Evolutionary conservation across 2,888 invertebrate species (phyloP), one percentile per base, ranked within the genome.

Genomic region (Zele albiditarsus): DNA sequence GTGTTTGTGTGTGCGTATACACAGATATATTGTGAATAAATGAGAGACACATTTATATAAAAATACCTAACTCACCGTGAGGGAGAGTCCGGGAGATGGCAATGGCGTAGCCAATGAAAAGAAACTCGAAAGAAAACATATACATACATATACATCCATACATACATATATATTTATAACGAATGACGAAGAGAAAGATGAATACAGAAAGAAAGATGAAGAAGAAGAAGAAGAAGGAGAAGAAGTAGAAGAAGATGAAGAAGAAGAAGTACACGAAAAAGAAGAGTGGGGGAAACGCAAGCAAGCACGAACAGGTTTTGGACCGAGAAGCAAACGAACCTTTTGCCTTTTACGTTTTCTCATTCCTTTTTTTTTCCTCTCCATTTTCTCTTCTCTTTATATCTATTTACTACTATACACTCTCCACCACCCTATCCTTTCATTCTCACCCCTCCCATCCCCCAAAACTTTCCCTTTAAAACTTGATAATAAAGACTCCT

Each of bases 261-360:
- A 46, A 12, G 49, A 71, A n/a, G 42, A 38, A 4, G 16, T 38
- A 73, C 71, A 31, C 71, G 60, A 74, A 20, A 66, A 73, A 63
- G 63, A 31, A 38, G 63, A 71, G 38, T n/a, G 46, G 27, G 3
- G n/a, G 25, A 73, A 67, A 42, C 73, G 60, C 73, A 20, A 65
- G 72, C 68, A 58, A 66, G 77, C 79, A 78, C 80, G 79, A 81
- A 81, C 81, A 80, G 80, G 80, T 81, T 81, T 79, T 77, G 77
- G 66, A 62, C 67, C 8, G 53, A 46, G 65, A 75, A 77, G 68
- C 77, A 66, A 62, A 71, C 65, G 69, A 65, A 73, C 72, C 79
- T 78, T 79, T 80, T 77, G 78, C 79, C 85, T 85, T 85, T 84
- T 85, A 85, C 84, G 85, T 83, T 84, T 85, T 85, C 84, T 83